These are phyloP conservation scores for Abrostola triplasia DNA, from an alignment of 2,888 invertebrate species.

Conservation along the genomic window DNA sequence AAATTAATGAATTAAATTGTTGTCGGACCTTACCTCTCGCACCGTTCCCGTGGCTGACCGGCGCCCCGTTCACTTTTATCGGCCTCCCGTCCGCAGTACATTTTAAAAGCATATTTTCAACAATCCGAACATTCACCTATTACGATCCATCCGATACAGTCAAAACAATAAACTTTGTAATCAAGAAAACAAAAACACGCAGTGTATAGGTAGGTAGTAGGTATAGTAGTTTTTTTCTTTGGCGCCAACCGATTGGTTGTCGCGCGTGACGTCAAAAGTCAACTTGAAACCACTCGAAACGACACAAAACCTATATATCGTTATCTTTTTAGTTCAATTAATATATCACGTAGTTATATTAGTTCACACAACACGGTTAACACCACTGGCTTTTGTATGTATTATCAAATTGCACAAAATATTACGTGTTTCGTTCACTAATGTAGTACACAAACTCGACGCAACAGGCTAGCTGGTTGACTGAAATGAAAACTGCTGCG, in stretches of 20 bases:
- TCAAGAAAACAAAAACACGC: slow-evolving; percentile 70
- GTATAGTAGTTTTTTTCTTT: slow-evolving; percentile 61
- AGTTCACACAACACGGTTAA: slow-evolving; percentile 69
- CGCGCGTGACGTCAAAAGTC: slow-evolving; percentile 83
- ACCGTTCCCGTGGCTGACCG: slow-evolving; percentile 80
- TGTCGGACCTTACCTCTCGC: slow-evolving; percentile 80
- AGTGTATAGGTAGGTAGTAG: slow-evolving; percentile 30
- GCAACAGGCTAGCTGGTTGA: slow-evolving; percentile 64
- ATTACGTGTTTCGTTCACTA: slow-evolving; percentile 39
- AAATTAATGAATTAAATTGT: slow-evolving; percentile 5
- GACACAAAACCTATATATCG: slow-evolving; percentile 66
- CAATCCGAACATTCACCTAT: slow-evolving; percentile 69
- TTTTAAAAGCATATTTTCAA: slow-evolving; percentile 84
- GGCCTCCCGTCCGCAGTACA: slow-evolving; percentile 86
- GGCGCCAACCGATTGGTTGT: slow-evolving; percentile 80
- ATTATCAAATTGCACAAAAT: slow-evolving; percentile 52
- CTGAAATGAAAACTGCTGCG: slow-evolving; percentile 68
- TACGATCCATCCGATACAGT: slow-evolving; percentile 73
- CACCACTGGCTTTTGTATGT: slow-evolving; percentile 55
- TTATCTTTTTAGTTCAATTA: slow-evolving; percentile 54
- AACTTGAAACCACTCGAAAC: slow-evolving; percentile 79
- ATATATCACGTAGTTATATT: slow-evolving; percentile 52
- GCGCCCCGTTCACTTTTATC: slow-evolving; percentile 84
- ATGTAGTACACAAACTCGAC: slow-evolving; percentile 36
- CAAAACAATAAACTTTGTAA: slow-evolving; percentile 62